A percentile compares a stretch with the other conserved stretches of the same genome.
phyloP scores from a whole-genome alignment of 2,113 vertebrate genomes.

The Mus spicilegus region DNA sequence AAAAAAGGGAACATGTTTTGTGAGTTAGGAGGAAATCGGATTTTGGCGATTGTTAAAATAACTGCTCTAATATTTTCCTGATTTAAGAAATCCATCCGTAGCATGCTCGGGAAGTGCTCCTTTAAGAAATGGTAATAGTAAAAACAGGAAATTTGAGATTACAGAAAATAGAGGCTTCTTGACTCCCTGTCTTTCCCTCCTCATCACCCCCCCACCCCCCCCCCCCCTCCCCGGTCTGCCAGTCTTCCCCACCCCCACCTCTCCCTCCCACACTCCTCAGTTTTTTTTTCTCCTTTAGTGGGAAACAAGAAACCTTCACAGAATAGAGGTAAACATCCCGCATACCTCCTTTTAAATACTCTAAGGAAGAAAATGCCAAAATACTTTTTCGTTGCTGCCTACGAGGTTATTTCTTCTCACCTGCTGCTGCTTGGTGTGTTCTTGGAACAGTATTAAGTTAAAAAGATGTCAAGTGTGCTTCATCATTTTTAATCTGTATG shows the following conservation, averaged over 20 bases:
- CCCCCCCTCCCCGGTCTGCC: background rate
- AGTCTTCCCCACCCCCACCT: background rate
- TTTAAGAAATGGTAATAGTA: constrained; percentile 36
- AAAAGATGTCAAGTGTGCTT: constrained; percentile 64
- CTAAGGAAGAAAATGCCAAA: constrained; percentile 14
- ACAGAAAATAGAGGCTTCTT: constrained; percentile 36
- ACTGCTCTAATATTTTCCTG: constrained; percentile 56
- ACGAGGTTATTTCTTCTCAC: constrained; percentile 37
- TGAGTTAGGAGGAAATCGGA: constrained; percentile 51
- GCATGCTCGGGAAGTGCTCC: constrained; percentile 38
- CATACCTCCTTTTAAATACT: constrained; percentile 27
- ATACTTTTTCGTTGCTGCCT: background rate
- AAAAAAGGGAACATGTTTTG: constrained; percentile 29
- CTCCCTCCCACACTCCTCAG: background rate
- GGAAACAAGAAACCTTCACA: constrained; percentile 51
- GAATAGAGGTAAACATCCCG: constrained; percentile 25
- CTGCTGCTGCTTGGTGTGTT: background rate
- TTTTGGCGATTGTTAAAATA: constrained; percentile 71
- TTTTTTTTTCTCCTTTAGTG: constrained; percentile 58
- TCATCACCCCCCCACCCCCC: background rate
- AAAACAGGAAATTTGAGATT: constrained; percentile 54
- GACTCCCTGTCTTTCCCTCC: background rate
- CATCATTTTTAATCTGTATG: constrained; percentile 56
- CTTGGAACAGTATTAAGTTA: constrained; percentile 9
- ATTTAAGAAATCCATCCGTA: constrained; percentile 44